Base-by-base conservation (phyloP, 2,888 invertebrate genomes). In the Rhamphomyia laevipes region DNA sequence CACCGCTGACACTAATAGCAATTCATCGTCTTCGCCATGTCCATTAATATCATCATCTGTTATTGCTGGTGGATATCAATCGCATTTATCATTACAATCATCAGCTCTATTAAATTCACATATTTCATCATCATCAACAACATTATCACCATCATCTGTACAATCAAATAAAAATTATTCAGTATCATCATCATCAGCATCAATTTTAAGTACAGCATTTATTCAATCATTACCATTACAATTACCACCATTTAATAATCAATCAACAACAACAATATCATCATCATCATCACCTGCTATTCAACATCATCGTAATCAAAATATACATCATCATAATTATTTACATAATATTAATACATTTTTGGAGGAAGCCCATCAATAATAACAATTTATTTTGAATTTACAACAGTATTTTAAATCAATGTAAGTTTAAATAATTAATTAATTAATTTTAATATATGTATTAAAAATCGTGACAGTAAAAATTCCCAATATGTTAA, bases 191-290 rank as follows among this genome's bases (percentile, higher is more conserved):
- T 57, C 65, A 50, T 27, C 55, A 53, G 13, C 55, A 53, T 45
- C 55, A 50, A 33, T 55, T 63, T 66, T 54, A 70, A 68, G 57
- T 49, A 1, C 48, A 50, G 43, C 53, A 50, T 38, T 55, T 63
- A 35, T 54, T 72, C 57, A 64, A 70, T 57, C 72, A 72, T 67
- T 74, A 67, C 65, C 70, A 63, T 49, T 56, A 21, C 33, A 60
- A 58, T 55, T 56, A 57, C 62, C 73, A 72, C 59, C 73, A 73
- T 62, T 77, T 72, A 65, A 74, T n/a, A n/a, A n/a, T n/a, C n/a
- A n/a, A 50, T 49, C 52, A 51, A 40, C 48, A 49, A 31, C 54
- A 33, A 33, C 33, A 33, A 33, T 13, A 33, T 6, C 35, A 35
- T n/a, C 35, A 35, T n/a, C 35, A 35, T 35, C 35, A 35, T 30